Conservation (phyloP, 2,113 vertebrate genomes). For the Cinclus mexicanus region DNA sequence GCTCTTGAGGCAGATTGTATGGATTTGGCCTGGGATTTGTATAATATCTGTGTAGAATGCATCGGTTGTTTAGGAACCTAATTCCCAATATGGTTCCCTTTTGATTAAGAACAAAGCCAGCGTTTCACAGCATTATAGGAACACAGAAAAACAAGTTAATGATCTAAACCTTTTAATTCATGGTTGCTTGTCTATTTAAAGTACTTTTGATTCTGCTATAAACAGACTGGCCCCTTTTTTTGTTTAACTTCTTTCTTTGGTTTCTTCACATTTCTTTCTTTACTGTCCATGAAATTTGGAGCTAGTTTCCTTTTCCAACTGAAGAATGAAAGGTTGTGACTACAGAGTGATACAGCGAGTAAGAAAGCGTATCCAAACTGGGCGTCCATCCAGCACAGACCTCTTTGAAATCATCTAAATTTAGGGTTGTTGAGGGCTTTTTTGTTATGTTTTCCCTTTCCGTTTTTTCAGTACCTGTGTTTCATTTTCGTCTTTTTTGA, state of each 20-base stretch:
- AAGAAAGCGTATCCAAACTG: conserved; percentile 48
- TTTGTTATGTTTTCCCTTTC: background rate
- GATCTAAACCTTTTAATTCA: conserved; percentile 90
- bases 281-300: conserved; percentile 75
- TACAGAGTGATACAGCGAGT: conserved; percentile 55
- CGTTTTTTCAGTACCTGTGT: background rate
- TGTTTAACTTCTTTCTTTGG: conserved; percentile 73
- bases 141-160: conserved; percentile 87
- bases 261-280: conserved; percentile 67
- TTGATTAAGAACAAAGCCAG: conserved; percentile 84
- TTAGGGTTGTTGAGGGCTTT: background rate
- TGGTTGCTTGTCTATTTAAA: conserved; percentile 79
- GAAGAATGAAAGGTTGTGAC: conserved; percentile 62
- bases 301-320: conserved; percentile 67
- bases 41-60: conserved; percentile 80
- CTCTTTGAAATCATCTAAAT: conserved; percentile 51
- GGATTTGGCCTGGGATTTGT: conserved; percentile 80
- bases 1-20: conserved; percentile 70
- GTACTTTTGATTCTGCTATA: conserved; percentile 81
- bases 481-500: background rate
- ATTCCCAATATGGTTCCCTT: conserved; percentile 82
- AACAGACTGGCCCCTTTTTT: conserved; percentile 73
- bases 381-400: background rate
- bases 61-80: conserved; percentile 81
- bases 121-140: conserved; percentile 85